A percentile compares a stretch with the other conserved stretches of the same genome.
phyloP scores from a whole-genome alignment of 2,797 vertebrate species.

The Lithobates sylvaticus region DNA sequence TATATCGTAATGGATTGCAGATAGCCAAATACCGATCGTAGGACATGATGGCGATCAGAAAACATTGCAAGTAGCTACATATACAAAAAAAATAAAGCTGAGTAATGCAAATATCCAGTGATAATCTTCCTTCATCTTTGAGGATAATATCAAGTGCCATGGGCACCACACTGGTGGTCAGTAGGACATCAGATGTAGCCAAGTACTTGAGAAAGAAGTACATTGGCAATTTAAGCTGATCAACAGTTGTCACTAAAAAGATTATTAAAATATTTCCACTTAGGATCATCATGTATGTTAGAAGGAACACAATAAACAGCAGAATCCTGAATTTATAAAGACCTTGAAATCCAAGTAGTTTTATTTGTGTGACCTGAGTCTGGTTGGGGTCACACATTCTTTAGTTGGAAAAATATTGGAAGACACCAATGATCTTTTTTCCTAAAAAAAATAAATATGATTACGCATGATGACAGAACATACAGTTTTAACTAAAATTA shows the following conservation, averaged over 20 bases:
- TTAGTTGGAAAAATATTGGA: neutral
- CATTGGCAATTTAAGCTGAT: conserved; percentile 20
- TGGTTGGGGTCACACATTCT: conserved; percentile 22
- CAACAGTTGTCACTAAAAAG: neutral
- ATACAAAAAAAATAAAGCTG: conserved; percentile 10
- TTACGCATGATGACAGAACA: neutral
- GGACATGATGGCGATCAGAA: conserved; percentile 28
- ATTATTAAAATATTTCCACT: conserved; percentile 39
- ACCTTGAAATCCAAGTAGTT: conserved; percentile 16
- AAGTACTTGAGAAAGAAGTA: conserved; percentile 29
- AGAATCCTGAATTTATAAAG: conserved; percentile 6
- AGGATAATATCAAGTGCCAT: conserved; percentile 1
- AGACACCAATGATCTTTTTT: neutral
- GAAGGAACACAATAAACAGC: conserved; percentile 11
- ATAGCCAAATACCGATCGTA: conserved; percentile 29
- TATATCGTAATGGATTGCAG: conserved; percentile 19
- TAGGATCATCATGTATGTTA: conserved; percentile 13
- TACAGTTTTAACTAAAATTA: neutral
- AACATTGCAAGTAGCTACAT: neutral
- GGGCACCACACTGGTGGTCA: conserved; percentile 4
- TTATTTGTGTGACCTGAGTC: conserved; percentile 24
- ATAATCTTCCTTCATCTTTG: neutral
- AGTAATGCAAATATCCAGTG: neutral
- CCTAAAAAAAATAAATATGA: neutral
- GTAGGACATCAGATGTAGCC: neutral